phyloP scores from a whole-genome alignment of 2,797 vertebrate genomes.

The Agapornis canus region DNA sequence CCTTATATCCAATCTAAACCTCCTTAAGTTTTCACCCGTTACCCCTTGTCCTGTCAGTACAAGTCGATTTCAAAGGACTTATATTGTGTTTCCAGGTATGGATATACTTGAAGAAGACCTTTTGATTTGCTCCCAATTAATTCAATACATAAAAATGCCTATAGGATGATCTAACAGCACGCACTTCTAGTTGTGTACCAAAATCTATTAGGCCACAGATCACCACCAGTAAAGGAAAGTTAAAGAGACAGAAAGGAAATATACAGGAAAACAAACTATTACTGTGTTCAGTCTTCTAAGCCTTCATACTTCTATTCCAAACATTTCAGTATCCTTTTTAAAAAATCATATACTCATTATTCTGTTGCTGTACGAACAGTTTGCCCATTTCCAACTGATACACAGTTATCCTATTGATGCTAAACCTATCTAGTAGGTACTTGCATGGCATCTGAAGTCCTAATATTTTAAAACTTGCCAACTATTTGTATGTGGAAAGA shows the following conservation, averaged over 20 bases:
- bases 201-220: background rate
- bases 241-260: fast-evolving
- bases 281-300: background rate
- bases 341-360: background rate
- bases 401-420: background rate
- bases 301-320: background rate
- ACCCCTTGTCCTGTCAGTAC: too few relatives aligned
- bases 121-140: background rate
- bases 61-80: background rate
- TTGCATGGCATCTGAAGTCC: background rate
- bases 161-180: background rate
- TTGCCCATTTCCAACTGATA: background rate
- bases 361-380: background rate
- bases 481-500: background rate
- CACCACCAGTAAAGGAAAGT: background rate
- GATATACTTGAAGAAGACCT: background rate
- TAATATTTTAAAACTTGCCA: background rate
- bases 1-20: too few relatives aligned
- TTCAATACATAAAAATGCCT: background rate
- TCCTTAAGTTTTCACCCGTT: too few relatives aligned
- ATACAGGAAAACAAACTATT: background rate
- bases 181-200: background rate
- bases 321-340: background rate
- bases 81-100: background rate
- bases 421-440: background rate